phyloP scores from a whole-genome alignment of 2,888 invertebrate species.

The Dicycla oo region DNA sequence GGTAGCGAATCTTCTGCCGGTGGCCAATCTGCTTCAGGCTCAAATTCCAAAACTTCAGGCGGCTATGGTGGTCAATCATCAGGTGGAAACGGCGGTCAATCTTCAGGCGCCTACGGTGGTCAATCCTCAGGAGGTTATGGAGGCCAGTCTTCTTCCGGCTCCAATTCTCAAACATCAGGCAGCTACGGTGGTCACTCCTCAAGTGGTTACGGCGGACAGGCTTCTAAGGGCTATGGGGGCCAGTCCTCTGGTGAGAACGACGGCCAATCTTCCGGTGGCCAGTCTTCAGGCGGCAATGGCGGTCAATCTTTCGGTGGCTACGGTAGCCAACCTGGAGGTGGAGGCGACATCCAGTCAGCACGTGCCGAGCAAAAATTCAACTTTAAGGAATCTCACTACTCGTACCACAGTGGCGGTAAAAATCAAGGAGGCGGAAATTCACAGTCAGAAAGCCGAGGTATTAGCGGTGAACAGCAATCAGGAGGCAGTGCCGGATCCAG shows the following conservation, averaged over 20 bases:
- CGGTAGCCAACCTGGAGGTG: constrained; percentile 19
- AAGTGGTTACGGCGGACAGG: not conserved
- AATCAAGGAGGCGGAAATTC: constrained; percentile 34
- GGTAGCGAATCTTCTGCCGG: constrained; percentile 8
- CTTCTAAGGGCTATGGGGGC: constrained; percentile 14
- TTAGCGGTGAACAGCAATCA: constrained; percentile 34
- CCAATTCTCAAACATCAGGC: constrained; percentile 18
- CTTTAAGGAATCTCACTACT: constrained; percentile 69
- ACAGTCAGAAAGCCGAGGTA: constrained; percentile 35
- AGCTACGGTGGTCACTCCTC: constrained; percentile 14
- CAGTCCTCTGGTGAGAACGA: constrained; percentile 12
- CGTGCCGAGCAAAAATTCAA: constrained; percentile 48
- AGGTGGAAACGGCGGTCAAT: not conserved
- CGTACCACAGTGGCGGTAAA: constrained; percentile 63
- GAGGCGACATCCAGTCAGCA: constrained; percentile 17
- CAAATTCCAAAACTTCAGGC: constrained; percentile 18
- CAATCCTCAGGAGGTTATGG: constrained; percentile 24
- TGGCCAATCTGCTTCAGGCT: not conserved
- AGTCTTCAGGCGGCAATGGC: not conserved
- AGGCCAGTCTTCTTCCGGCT: constrained; percentile 21
- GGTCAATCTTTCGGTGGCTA: constrained; percentile 11
- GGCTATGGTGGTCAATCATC: constrained; percentile 4
- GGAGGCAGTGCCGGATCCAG: not conserved
- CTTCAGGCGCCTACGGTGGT: constrained; percentile 7
- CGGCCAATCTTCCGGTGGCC: constrained; percentile 3